Evolutionary conservation across 2,113 vertebrate species (phyloP).

Genomic region (Sminthopsis crassicaudata): DNA sequence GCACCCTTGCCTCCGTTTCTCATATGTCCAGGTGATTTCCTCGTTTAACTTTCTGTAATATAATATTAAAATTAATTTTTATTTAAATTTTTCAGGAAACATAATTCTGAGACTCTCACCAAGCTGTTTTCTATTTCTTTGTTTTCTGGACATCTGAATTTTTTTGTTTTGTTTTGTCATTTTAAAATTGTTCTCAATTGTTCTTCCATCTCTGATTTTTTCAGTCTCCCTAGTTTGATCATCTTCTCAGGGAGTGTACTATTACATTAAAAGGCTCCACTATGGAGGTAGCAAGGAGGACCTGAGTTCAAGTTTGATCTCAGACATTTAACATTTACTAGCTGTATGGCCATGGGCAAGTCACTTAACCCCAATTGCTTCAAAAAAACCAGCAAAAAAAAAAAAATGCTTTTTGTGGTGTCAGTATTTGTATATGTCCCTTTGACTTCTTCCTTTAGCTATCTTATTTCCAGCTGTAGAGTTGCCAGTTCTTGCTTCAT

Average conservation of each 20-base stretch:
- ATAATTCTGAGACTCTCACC: not conserved
- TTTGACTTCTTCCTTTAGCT: not conserved
- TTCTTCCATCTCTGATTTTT: not conserved
- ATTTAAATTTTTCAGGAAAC: not conserved
- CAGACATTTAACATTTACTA: too few species aligned
- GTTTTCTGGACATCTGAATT: not conserved
- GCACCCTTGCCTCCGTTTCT: not conserved
- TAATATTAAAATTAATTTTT: not conserved
- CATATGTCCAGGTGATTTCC: not conserved
- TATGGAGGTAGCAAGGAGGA: not conserved
- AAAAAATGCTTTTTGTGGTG: not conserved
- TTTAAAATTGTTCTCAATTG: not conserved
- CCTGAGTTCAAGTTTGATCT: too few species aligned
- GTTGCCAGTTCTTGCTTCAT: not conserved
- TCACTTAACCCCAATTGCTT: too few species aligned
- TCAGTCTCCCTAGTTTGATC: not conserved
- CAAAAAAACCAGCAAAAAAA: too few species aligned
- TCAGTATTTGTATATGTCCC: not conserved
- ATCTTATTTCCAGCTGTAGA: not conserved
- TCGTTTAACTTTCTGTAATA: not conserved
- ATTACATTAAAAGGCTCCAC: not conserved
- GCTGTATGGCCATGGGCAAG: too few species aligned
- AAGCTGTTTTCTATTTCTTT: not conserved
- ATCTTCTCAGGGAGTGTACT: not conserved
- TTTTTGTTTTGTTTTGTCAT: not conserved